These are phyloP conservation scores for Diadromus collaris DNA, from an alignment of 2,888 invertebrate species.

Conservation along the genomic window DNA sequence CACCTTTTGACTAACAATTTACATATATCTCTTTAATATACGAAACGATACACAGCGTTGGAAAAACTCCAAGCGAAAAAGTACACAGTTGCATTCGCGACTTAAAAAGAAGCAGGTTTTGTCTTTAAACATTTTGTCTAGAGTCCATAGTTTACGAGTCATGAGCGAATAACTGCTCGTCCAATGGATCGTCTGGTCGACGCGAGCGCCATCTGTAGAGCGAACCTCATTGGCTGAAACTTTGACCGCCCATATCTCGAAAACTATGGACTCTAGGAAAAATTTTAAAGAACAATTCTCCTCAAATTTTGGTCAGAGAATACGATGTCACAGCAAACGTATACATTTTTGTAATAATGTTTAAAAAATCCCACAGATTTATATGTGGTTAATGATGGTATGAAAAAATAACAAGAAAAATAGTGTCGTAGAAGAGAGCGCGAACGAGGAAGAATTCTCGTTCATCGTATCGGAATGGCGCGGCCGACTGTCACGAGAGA, in stretches of 20 bases:
- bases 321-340: too few species aligned
- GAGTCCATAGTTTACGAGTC: background rate
- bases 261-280: too few species aligned
- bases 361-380: background rate
- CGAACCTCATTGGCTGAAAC: background rate
- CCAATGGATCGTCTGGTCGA: background rate
- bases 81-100: background rate
- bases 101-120: background rate
- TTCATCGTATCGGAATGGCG: background rate
- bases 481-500: constrained; percentile 17
- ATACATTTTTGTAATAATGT: background rate
- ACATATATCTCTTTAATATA: background rate
- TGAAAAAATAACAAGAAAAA: background rate
- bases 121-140: background rate
- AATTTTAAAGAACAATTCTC: background rate
- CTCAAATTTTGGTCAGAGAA: too few species aligned
- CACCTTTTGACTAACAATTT: background rate
- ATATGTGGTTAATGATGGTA: background rate
- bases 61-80: background rate
- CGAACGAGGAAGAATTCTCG: constrained; percentile 26
- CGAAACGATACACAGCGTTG: background rate
- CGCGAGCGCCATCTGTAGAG: background rate
- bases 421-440: constrained; percentile 3
- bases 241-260: background rate
- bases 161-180: background rate